phyloP scores from a whole-genome alignment of 2,113 vertebrate genomes.

The Carassius auratus region DNA sequence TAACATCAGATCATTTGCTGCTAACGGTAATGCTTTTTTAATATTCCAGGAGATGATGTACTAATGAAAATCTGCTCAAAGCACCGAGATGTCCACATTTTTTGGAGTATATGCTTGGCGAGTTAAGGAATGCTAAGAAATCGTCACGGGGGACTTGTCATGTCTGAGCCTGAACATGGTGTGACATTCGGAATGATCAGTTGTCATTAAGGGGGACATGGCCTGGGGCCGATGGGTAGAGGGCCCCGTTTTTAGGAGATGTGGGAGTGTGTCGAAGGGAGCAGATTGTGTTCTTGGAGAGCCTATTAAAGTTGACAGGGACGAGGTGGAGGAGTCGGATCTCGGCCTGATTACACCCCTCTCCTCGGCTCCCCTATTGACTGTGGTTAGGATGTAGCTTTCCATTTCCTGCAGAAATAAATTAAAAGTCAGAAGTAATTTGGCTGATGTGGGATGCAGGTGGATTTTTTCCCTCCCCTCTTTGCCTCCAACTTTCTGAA shows the following conservation, averaged over 20 bases:
- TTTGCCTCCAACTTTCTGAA: slow-evolving; percentile 74
- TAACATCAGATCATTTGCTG: neutral
- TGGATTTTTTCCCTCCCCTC: slow-evolving; percentile 67
- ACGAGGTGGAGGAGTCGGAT: slow-evolving; percentile 83
- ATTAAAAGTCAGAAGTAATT: slow-evolving; percentile 99
- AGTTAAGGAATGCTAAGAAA: neutral
- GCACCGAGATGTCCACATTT: neutral
- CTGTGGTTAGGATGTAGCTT: slow-evolving; percentile 95
- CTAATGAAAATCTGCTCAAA: slow-evolving; percentile 13
- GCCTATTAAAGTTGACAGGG: slow-evolving; percentile 96
- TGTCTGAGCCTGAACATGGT: slow-evolving; percentile 33
- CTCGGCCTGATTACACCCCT: slow-evolving; percentile 90
- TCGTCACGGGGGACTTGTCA: neutral
- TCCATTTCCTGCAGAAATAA: slow-evolving; percentile 99
- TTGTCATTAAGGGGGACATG: slow-evolving; percentile 85
- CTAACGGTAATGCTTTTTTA: neutral
- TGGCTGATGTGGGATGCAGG: slow-evolving; percentile 93
- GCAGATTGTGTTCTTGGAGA: slow-evolving; percentile 90
- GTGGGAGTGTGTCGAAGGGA: slow-evolving; percentile 83
- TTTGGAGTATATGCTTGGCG: neutral
- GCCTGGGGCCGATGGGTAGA: slow-evolving; percentile 75
- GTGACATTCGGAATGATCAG: slow-evolving; percentile 69
- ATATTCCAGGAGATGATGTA: neutral
- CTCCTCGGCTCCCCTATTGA: slow-evolving; percentile 89
- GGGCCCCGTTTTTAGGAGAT: slow-evolving; percentile 76